Evolutionary conservation across 2,888 invertebrate species (phyloP).

Genomic region (Antheraea yamamai): DNA sequence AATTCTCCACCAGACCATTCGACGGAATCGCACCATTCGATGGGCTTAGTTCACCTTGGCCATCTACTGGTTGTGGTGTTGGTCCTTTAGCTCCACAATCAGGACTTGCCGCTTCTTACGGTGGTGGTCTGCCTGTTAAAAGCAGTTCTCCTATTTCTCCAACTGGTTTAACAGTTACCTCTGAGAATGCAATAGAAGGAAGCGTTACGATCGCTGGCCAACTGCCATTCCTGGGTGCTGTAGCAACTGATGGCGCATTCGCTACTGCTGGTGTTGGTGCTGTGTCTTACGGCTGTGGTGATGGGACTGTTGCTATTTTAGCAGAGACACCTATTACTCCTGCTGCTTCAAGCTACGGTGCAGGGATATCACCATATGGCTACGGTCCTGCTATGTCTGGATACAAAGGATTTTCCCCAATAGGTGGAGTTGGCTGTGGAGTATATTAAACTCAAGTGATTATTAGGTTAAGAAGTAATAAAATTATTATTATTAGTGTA

Average conservation of each 20-base stretch:
- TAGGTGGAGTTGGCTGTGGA: not conserved
- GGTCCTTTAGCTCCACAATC: conserved; percentile 25
- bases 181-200: conserved; percentile 30
- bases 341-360: not conserved
- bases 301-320: conserved; percentile 18
- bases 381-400: not conserved
- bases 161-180: conserved; percentile 34
- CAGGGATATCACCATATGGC: not conserved
- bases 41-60: not conserved
- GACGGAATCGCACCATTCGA: not conserved
- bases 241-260: conserved; percentile 25
- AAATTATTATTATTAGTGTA: not conserved
- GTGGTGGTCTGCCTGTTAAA: conserved; percentile 36
- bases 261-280: conserved; percentile 21
- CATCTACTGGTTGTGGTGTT: not conserved
- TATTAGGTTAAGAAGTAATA: not conserved
- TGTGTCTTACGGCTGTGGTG: conserved; percentile 30
- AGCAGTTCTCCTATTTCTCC: conserved; percentile 42
- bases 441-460: conserved; percentile 3
- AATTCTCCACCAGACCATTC: not conserved
- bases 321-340: conserved; percentile 13
- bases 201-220: conserved; percentile 32
- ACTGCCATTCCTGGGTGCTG: conserved; percentile 34
- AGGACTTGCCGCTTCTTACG: conserved; percentile 33
- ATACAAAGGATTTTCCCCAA: not conserved